Evolutionary conservation across 2,113 vertebrate genomes (phyloP).

Genomic region (Psophia crepitans): DNA sequence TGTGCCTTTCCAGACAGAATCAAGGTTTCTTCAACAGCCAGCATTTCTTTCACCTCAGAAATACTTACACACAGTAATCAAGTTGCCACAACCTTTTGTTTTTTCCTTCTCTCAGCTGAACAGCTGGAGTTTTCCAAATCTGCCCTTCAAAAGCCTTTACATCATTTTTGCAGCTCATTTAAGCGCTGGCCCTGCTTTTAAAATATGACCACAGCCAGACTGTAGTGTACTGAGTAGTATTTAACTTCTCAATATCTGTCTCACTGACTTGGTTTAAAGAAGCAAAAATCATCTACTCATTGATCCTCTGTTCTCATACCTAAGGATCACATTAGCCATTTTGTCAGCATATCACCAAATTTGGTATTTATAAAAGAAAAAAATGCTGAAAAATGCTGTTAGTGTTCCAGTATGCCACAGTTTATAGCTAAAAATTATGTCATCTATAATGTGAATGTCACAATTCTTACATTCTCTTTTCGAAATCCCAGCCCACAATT

Average conservation of each 20-base stretch:
- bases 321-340: not conserved
- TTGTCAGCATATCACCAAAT: not conserved
- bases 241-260: constrained; percentile 6
- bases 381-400: not conserved
- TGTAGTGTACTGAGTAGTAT: not conserved
- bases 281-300: constrained; percentile 26
- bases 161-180: constrained; percentile 36
- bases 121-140: constrained; percentile 29
- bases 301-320: not conserved
- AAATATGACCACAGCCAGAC: constrained; percentile 2
- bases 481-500: not conserved
- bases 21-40: not conserved
- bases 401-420: not conserved
- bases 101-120: constrained; percentile 2
- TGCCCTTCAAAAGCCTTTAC: not conserved
- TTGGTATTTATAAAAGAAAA: not conserved
- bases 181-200: not conserved
- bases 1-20: not conserved
- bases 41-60: not conserved
- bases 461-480: not conserved
- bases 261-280: constrained; percentile 3
- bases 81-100: not conserved
- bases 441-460: not conserved
- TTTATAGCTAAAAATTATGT: not conserved
- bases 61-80: not conserved